Evolutionary conservation across 2,113 vertebrate genomes (phyloP).

Genomic region (Tursiops truncatus): DNA sequence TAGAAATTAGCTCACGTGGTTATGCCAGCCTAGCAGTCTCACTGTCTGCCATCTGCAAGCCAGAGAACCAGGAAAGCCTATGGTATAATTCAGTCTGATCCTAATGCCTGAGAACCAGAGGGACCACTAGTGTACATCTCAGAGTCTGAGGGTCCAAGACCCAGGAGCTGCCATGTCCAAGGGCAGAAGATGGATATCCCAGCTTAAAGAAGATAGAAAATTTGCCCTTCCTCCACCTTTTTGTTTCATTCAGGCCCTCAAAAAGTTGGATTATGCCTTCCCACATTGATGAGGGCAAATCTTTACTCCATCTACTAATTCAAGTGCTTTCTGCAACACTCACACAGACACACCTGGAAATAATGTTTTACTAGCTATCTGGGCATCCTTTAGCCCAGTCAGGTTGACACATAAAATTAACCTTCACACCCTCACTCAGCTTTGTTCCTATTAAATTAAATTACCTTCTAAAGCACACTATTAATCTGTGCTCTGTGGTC

Average conservation of each 20-base stretch:
- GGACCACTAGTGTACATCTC: background rate
- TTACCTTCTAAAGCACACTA: background rate
- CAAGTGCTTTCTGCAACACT: background rate
- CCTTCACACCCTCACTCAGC: background rate
- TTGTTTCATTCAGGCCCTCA: background rate
- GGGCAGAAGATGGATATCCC: background rate
- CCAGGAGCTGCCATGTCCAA: background rate
- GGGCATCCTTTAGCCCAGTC: background rate
- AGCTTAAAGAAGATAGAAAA: background rate
- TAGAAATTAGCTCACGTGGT: background rate
- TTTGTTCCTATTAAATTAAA: background rate
- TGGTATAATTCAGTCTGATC: background rate
- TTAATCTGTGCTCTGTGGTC: background rate
- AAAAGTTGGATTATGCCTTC: background rate
- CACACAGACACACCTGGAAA: background rate
- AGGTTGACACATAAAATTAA: background rate
- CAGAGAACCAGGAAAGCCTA: background rate
- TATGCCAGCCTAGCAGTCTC: background rate
- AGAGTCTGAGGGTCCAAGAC: background rate
- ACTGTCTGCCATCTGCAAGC: background rate
- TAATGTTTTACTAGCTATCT: background rate
- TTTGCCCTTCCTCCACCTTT: background rate
- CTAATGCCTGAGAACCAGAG: background rate
- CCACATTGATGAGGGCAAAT: background rate
- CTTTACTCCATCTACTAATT: background rate